These are phyloP conservation scores for Hirtodrosophila confusa DNA, from an alignment of 2,888 invertebrate species.

Conservation along the genomic window DNA sequence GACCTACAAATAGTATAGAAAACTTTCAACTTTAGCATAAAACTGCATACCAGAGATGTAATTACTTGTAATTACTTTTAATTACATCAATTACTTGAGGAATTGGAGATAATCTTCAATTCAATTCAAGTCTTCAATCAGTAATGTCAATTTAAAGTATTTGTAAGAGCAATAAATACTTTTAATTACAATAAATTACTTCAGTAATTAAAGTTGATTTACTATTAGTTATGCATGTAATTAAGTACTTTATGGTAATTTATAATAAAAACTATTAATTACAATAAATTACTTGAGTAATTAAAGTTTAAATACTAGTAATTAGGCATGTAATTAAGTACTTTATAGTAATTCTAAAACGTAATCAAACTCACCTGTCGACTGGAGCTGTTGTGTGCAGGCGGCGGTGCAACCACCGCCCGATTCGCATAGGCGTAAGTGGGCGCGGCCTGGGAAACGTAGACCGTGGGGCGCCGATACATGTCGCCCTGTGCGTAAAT, in stretches of 20 bases:
- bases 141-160: no score
- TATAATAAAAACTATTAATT: background rate
- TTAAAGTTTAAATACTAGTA: background rate
- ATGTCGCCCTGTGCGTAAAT: constrained; percentile 85
- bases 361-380: constrained; percentile 80
- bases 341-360: no score
- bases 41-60: background rate
- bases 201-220: no score
- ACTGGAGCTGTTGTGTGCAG: constrained; percentile 84
- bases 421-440: constrained; percentile 83
- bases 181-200: constrained; percentile 60
- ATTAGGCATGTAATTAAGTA: no score
- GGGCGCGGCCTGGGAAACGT: constrained; percentile 86
- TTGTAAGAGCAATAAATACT: background rate
- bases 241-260: no score
- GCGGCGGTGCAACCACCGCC: constrained; percentile 84
- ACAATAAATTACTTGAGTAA: constrained; percentile 6
- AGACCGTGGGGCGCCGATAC: constrained; percentile 88
- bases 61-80: constrained; percentile 77
- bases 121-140: no score
- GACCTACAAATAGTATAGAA: constrained; percentile 81
- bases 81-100: no score
- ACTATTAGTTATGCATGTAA: no score
- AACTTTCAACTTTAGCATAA: background rate
- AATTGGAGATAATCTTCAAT: no score